Percentiles rank a stretch among this genome's conserved stretches.
These are phyloP conservation scores for Nesogale talazaci DNA, from an alignment of 2,113 vertebrate species.

Conservation along the genomic window DNA sequence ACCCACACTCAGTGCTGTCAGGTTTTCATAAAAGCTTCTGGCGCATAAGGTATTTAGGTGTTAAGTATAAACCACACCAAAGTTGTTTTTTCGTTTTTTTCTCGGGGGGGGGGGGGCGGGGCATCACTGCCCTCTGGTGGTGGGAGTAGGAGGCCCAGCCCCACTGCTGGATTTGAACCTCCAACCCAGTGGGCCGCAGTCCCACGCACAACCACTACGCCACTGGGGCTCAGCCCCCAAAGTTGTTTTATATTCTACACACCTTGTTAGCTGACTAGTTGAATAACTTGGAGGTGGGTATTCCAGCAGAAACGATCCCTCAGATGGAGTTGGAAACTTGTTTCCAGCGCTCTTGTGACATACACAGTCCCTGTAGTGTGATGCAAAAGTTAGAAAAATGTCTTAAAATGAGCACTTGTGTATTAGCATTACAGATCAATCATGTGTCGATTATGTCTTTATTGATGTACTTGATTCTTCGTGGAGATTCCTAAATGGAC, in stretches of 20 bases:
- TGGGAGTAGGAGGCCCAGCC: too few relatives aligned
- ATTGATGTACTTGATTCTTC: neutral
- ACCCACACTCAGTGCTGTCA: neutral
- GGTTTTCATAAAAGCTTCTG: neutral
- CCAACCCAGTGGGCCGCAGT: too few relatives aligned
- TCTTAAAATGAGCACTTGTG: slow-evolving; percentile 28
- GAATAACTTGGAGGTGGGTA: neutral
- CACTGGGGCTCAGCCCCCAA: too few relatives aligned
- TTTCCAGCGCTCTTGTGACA: neutral
- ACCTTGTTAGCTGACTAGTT: neutral
- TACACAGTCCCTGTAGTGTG: neutral
- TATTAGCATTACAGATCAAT: neutral
- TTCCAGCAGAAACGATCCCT: neutral
- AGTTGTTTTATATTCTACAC: neutral
- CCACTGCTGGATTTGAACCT: too few relatives aligned
- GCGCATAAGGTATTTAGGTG: neutral
- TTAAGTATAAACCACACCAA: neutral
- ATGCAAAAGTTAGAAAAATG: neutral
- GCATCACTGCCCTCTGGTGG: too few relatives aligned
- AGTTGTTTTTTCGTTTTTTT: too few relatives aligned
- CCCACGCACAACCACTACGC: too few relatives aligned
- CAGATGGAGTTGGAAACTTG: neutral
- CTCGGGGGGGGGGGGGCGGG: too few relatives aligned
- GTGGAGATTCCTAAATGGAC: neutral
- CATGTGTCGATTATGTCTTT: neutral